Evolutionary conservation across 2,797 vertebrate genomes (phyloP), one percentile per base, ranked within the genome.

Genomic region (Pagetopsis macropterus): DNA sequence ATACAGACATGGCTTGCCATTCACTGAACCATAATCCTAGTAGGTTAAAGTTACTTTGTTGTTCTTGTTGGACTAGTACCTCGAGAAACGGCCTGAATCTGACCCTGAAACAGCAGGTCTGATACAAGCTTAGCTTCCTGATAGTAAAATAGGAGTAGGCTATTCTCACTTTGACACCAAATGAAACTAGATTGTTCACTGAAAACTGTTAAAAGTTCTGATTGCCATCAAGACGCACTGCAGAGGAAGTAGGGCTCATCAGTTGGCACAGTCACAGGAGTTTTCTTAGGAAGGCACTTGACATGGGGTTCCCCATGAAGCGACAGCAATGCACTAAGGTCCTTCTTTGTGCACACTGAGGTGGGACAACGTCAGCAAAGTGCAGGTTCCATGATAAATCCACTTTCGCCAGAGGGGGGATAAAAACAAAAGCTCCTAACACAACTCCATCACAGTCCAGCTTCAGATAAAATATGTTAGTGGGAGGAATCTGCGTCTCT

Each of bases 191-290:
- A 73, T 52, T 16, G 54, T 73, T 67, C 40, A 65, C 62, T 48
- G 70, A 76, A 75, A 85, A 82, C 71, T 82, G 82, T 89, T 87
- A 64, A 57, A 94, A 95, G 94, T 95, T 94, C 90, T 95, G 94
- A 95, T 94, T 87, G 95, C 94, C 86, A 95, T 95, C 93, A 90
- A 95, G 95, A 95, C 93, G 85, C 95, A 93, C 94, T 94, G 93
- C 89, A 91, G 93, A 94, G 93, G 95, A 93, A 94, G 84, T 87
- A 82, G 90, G 91, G 87, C 93, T 96, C 95, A 95, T 95, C 94
- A 93, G 95, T 96, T 97, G 97, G 97, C 97, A 97, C 95, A 95
- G 94, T 96, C 94, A 95, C 95, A 94, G 95, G 94, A 95, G 93
- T 94, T 87, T 94, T 95, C 67, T 88, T 64, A 94, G 94, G 95